Conservation (phyloP, 2,113 vertebrate genomes). For the Pardalotus punctatus region DNA sequence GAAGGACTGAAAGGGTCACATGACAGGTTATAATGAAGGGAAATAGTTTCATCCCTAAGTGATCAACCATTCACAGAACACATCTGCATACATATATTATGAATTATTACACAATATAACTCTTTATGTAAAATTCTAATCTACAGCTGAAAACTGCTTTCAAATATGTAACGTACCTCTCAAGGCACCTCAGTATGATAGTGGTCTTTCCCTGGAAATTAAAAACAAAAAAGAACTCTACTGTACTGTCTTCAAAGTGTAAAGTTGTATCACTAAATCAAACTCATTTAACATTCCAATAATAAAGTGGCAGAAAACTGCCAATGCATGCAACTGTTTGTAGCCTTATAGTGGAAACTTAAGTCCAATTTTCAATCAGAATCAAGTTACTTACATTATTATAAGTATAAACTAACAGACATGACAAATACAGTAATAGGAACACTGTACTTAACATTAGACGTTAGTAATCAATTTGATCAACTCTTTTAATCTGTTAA, state of each 20-base stretch:
- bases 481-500: slow-evolving; percentile 43
- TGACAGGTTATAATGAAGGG: not conserved
- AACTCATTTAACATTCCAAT: slow-evolving; percentile 36
- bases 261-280: slow-evolving; percentile 22
- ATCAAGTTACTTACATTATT: slow-evolving; percentile 46
- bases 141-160: not conserved
- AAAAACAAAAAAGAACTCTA: slow-evolving; percentile 42
- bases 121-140: not conserved
- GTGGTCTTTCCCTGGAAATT: slow-evolving; percentile 89
- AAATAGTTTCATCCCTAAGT: not conserved
- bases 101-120: not conserved
- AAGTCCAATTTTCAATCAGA: slow-evolving; percentile 56
- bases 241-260: slow-evolving; percentile 26
- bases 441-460: not conserved
- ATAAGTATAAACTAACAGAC: slow-evolving; percentile 6
- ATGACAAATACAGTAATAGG: slow-evolving; percentile 12
- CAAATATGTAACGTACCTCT: slow-evolving; percentile 79
- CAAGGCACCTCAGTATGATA: slow-evolving; percentile 89
- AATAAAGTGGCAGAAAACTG: slow-evolving; percentile 47
- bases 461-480: slow-evolving; percentile 36
- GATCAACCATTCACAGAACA: not conserved
- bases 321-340: not conserved
- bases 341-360: slow-evolving; percentile 39
- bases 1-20: not conserved
- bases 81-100: not conserved